phyloP scores from a whole-genome alignment of 1,140 invertebrate genomes.

The Tetramorium alpestre region DNA sequence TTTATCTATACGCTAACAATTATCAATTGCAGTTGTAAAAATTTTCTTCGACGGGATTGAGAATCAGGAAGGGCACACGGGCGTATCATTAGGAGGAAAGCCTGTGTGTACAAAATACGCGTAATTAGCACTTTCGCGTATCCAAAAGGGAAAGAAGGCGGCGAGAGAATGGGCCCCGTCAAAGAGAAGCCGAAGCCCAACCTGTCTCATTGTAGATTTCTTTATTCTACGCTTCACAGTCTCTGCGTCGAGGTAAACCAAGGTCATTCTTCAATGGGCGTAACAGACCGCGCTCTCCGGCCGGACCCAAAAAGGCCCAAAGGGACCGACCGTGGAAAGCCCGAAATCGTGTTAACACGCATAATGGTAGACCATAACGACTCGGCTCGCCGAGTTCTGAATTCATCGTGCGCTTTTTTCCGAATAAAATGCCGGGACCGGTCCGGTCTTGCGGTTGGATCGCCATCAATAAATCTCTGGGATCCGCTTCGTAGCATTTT shows the following conservation, averaged over 20 bases:
- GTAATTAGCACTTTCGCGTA: constrained; percentile 75
- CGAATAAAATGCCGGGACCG: constrained; percentile 19
- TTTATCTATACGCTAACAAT: not conserved
- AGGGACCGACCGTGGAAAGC: constrained; percentile 41
- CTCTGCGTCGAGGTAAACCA: constrained; percentile 25
- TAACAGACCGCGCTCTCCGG: constrained; percentile 45
- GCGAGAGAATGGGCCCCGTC: constrained; percentile 65
- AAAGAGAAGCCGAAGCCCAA: constrained; percentile 70
- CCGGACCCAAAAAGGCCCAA: constrained; percentile 20
- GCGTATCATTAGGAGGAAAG: not conserved
- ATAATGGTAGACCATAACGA: constrained; percentile 36
- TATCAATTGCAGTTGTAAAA: not conserved
- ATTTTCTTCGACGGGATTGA: not conserved
- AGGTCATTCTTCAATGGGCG: constrained; percentile 56
- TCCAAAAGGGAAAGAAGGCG: constrained; percentile 69
- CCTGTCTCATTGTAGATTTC: constrained; percentile 76
- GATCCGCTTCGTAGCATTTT: not conserved
- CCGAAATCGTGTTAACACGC: constrained; percentile 57
- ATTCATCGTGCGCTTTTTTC: constrained; percentile 21
- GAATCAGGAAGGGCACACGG: not conserved
- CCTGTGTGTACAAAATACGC: constrained; percentile 62
- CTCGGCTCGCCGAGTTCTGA: constrained; percentile 5
- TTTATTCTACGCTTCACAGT: constrained; percentile 46
- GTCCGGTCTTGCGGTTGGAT: not conserved
- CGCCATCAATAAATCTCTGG: not conserved